Conservation (phyloP, 2,113 vertebrate species). For the Dermatemys mawii region DNA sequence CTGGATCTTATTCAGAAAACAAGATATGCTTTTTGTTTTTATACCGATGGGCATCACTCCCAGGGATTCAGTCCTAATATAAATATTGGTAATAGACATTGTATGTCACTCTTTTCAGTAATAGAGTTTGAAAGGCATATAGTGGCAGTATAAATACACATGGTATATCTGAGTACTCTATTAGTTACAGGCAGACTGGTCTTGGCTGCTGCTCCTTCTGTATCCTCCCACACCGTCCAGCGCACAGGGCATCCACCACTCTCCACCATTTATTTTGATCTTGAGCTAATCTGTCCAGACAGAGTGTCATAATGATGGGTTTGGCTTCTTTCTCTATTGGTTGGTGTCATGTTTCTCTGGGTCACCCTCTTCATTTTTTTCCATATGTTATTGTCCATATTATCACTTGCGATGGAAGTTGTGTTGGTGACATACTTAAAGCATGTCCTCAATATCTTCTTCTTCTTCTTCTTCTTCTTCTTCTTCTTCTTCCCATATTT, state of each 20-base stretch:
- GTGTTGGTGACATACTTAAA: not conserved
- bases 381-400: not conserved
- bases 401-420: not conserved
- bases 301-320: not conserved
- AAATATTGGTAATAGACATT: conserved; percentile 50
- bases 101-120: conserved; percentile 44
- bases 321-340: not conserved
- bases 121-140: conserved; percentile 64
- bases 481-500: not conserved
- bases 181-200: conserved; percentile 13
- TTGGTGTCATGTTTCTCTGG: not conserved
- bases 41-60: conserved; percentile 50
- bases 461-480: too few relatives aligned
- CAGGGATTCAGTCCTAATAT: conserved; percentile 56
- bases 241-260: not conserved
- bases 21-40: conserved; percentile 59
- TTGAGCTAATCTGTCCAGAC: not conserved
- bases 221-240: not conserved
- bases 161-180: conserved; percentile 46
- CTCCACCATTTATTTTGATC: not conserved
- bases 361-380: not conserved
- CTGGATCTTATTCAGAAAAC: conserved; percentile 57
- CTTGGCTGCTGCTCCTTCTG: not conserved
- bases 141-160: conserved; percentile 63
- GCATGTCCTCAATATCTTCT: not conserved